Base-by-base conservation (phyloP, 2,888 invertebrate species). In the Leptopilina drosophilae region DNA sequence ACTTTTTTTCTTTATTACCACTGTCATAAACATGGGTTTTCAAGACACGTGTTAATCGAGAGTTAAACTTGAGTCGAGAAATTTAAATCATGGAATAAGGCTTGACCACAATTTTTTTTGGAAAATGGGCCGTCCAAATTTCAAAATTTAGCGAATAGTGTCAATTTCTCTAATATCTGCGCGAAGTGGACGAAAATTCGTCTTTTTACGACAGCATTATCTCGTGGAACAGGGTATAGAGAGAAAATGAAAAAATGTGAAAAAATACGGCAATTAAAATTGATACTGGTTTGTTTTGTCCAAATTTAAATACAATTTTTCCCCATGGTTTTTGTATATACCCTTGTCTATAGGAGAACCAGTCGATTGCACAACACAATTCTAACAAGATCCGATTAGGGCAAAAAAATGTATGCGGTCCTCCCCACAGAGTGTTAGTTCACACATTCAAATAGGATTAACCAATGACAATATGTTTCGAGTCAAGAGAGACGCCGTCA, bases 401-500 rank as follows among this genome's bases (percentile, higher is more conserved):
- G 77, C 82, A 83, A 81, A 86, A 88, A 86, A 83, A 81, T 87
- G 86, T 87, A 84, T 84, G 84, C 77, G 81, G 81, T 46, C 78
- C 82, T 79, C 49, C 81, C 83, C 80, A 81, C 81, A 80, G 83
- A 66, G 81, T 64, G 66, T 78, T 73, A 33, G 53, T 53, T 73
- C 73, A 73, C 73, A 46, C 65, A 42, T n/a, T 56, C 56, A 87
- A 86, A 87, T 86, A 84, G 88, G 87, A 88, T 88, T 87, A 87
- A 81, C 78, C 80, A 82, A 84, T 82, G 82, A 87, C 88, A 89
- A 88, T 88, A 84, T 84, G 85, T 84, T 84, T 80, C 88, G 88
- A 89, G 90, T 90, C 90, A 89, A 90, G 89, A 87, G 89, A 87
- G 87, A 87, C 85, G 87, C 85, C 85, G 81, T 77, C 80, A 78